phyloP scores from a whole-genome alignment of 2,797 vertebrate genomes.

The Enteromius treurensis region DNA sequence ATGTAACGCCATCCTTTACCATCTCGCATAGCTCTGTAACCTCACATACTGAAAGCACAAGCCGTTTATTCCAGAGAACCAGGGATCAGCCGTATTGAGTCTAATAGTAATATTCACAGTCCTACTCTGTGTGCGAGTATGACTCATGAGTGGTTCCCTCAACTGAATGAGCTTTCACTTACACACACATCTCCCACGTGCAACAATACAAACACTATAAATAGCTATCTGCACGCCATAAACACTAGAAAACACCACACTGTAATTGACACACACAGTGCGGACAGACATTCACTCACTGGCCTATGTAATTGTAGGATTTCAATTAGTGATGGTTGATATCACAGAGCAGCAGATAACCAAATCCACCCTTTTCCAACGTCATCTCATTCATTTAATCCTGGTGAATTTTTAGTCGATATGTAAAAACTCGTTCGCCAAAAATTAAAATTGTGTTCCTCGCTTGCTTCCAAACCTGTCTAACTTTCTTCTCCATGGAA shows the following conservation, averaged over 20 bases:
- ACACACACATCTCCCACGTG: conserved; percentile 20
- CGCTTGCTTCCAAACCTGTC: neutral
- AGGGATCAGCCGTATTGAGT: conserved; percentile 5
- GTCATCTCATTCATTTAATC: neutral
- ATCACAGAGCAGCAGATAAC: neutral
- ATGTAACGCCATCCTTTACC: neutral
- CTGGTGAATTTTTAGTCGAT: neutral
- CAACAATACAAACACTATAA: conserved; percentile 41
- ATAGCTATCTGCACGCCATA: conserved; percentile 19
- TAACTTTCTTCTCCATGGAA: neutral
- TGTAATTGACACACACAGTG: neutral
- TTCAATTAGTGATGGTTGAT: neutral
- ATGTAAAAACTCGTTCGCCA: neutral
- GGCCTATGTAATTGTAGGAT: neutral
- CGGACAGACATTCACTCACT: neutral
- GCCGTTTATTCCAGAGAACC: neutral
- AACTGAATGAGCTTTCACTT: conserved; percentile 33
- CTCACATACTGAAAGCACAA: neutral
- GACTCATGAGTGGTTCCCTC: conserved; percentile 35
- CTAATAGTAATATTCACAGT: conserved; percentile 32
- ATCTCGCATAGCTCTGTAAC: neutral
- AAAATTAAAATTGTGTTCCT: neutral
- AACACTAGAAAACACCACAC: conserved; percentile 26
- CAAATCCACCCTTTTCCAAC: neutral
- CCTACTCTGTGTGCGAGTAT: neutral